Evolutionary conservation across 2,888 invertebrate species (phyloP).

Genomic region (Eristalis tenax): DNA sequence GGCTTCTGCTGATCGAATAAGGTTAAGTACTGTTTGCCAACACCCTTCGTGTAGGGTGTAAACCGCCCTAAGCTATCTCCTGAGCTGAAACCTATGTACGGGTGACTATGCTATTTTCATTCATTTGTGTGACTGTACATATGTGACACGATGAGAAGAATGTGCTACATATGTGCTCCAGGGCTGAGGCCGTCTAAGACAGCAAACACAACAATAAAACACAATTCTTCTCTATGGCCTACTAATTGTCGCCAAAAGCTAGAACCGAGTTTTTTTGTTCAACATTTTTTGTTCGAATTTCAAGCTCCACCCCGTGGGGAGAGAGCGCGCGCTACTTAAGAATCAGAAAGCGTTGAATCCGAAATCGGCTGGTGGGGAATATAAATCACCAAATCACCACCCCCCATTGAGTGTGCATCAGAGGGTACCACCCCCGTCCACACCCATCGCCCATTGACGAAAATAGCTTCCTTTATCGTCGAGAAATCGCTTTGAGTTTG

Average conservation of each 20-base stretch:
- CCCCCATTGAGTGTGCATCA: constrained; percentile 45
- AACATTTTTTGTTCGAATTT: not conserved
- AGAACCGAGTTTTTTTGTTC: constrained; percentile 18
- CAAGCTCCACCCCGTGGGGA: not conserved
- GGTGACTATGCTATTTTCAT: constrained; percentile 1
- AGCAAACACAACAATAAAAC: constrained; percentile 36
- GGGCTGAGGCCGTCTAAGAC: constrained; percentile 25
- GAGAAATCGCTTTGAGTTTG: constrained; percentile 38
- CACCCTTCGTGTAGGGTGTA: constrained; percentile 43
- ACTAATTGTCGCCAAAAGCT: constrained; percentile 68
- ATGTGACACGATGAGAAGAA: constrained; percentile 16
- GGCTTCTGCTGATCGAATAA: constrained; percentile 54
- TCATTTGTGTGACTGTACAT: not conserved
- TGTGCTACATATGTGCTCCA: constrained; percentile 24
- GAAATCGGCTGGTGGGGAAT: constrained; percentile 62
- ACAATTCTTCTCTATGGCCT: constrained; percentile 43
- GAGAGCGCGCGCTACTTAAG: constrained; percentile 52
- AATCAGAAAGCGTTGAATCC: constrained; percentile 60
- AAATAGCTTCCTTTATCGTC: constrained; percentile 65
- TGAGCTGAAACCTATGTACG: constrained; percentile 55
- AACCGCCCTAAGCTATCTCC: constrained; percentile 49
- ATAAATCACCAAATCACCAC: constrained; percentile 68
- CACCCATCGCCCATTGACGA: constrained; percentile 40
- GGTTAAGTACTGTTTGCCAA: constrained; percentile 69
- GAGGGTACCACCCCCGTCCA: constrained; percentile 30